These are phyloP conservation scores for Otocyon megalotis DNA, from an alignment of 2,113 vertebrate genomes.

Conservation along the genomic window DNA sequence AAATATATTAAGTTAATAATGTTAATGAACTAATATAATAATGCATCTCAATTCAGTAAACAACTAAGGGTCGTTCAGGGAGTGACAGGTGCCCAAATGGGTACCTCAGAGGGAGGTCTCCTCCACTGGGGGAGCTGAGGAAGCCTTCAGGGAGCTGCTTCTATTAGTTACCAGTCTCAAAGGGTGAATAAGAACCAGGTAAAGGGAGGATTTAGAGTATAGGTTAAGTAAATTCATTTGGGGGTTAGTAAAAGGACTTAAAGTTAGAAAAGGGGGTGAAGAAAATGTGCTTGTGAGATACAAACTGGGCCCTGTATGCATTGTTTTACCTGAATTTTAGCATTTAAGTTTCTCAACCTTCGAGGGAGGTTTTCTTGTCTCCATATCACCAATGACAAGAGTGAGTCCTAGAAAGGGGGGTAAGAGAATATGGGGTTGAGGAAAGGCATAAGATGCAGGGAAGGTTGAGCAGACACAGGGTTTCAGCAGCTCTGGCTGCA, in stretches of 20 bases:
- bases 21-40: background rate
- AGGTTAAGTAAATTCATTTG: background rate
- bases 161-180: background rate
- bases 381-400: background rate
- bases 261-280: too few relatives aligned
- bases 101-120: too few relatives aligned
- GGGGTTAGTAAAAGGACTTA: background rate
- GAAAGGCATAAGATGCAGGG: background rate
- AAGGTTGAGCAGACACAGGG: fast-evolving
- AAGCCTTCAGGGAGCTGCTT: background rate
- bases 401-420: background rate
- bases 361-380: background rate
- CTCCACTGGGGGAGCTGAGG: background rate
- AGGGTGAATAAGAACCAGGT: background rate
- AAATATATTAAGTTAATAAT: background rate
- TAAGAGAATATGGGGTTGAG: background rate
- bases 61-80: background rate
- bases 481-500: background rate
- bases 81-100: background rate
- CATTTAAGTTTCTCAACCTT: background rate
- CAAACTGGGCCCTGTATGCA: fast-evolving
- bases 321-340: background rate
- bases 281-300: background rate
- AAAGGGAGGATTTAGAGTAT: background rate
- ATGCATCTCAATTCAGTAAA: background rate